Percentiles rank a stretch among this genome's conserved stretches.
phyloP scores from a whole-genome alignment of 2,113 vertebrate species.

The Ictidomys tridecemlineatus region DNA sequence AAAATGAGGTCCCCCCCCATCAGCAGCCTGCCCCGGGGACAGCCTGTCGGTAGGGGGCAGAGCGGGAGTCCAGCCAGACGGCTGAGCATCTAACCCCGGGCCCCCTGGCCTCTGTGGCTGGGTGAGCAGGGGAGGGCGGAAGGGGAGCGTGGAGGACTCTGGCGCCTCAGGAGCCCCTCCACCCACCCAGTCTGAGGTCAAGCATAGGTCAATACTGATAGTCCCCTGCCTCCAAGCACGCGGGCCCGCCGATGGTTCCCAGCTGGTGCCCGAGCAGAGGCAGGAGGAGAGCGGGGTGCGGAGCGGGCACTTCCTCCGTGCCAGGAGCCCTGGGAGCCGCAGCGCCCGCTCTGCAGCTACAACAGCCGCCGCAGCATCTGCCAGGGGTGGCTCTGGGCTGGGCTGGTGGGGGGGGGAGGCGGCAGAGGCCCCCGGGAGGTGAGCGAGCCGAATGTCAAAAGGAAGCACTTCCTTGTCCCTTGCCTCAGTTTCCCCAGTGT shows the following conservation, averaged over 20 bases:
- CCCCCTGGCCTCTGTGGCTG: background rate
- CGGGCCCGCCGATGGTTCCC: conserved; percentile 46
- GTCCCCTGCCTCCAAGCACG: conserved; percentile 24
- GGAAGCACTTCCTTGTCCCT: background rate
- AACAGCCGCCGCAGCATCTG: conserved; percentile 64
- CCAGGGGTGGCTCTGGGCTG: conserved; percentile 11
- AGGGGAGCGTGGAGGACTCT: background rate
- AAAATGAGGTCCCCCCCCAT: background rate
- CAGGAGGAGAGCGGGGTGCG: conserved; percentile 50
- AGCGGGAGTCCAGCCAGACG: background rate
- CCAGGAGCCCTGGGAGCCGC: conserved; percentile 65
- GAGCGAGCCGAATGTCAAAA: background rate
- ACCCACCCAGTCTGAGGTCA: conserved; percentile 43
- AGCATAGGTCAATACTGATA: conserved; percentile 28
- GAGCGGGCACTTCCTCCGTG: conserved; percentile 22
- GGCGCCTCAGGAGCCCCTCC: background rate
- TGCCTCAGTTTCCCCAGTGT: conserved; percentile 46
- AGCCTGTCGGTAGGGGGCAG: background rate
- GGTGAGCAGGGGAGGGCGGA: background rate
- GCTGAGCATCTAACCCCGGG: background rate
- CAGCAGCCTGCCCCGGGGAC: background rate
- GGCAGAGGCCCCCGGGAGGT: background rate
- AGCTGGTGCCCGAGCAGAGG: conserved; percentile 52
- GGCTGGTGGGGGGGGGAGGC: background rate
- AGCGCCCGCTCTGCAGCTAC: conserved; percentile 73